Percentiles rank a stretch among this genome's conserved stretches.
These are phyloP conservation scores for Polyommatus iphigenia DNA, from an alignment of 2,888 invertebrate species.

Conservation along the genomic window DNA sequence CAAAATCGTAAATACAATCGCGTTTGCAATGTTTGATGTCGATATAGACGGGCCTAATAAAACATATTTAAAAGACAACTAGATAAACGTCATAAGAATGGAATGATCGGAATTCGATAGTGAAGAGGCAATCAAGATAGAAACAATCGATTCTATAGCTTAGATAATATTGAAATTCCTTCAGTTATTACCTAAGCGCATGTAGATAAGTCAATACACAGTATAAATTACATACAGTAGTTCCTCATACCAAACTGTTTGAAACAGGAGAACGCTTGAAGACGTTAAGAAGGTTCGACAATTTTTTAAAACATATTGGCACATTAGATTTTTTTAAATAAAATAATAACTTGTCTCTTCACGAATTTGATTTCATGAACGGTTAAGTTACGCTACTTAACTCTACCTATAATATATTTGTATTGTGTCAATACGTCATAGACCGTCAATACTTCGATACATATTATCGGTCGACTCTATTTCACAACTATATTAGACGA, in stretches of 20 bases:
- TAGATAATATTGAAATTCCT: constrained; percentile 62
- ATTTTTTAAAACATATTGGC: no score
- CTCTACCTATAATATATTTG: neutral
- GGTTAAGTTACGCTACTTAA: neutral
- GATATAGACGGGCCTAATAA: no score
- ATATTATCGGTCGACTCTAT: neutral
- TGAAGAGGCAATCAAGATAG: constrained; percentile 59
- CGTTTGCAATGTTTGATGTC: no score
- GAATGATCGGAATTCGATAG: neutral
- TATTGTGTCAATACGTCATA: neutral
- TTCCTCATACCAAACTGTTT: neutral
- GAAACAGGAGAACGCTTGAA: no score
- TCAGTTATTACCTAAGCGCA: constrained; percentile 56
- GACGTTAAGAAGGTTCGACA: no score
- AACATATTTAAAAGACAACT: neutral
- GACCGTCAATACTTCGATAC: neutral
- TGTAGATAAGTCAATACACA: constrained; percentile 49
- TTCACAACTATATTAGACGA: neutral
- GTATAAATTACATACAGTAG: neutral
- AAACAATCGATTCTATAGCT: constrained; percentile 53
- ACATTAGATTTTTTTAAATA: no score
- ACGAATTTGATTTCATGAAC: no score
- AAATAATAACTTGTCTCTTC: no score
- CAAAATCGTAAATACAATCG: no score
- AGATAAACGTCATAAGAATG: neutral